These are phyloP conservation scores for Rattus norvegicus DNA, from an alignment of 2,113 vertebrate genomes.

Conservation along the genomic window DNA sequence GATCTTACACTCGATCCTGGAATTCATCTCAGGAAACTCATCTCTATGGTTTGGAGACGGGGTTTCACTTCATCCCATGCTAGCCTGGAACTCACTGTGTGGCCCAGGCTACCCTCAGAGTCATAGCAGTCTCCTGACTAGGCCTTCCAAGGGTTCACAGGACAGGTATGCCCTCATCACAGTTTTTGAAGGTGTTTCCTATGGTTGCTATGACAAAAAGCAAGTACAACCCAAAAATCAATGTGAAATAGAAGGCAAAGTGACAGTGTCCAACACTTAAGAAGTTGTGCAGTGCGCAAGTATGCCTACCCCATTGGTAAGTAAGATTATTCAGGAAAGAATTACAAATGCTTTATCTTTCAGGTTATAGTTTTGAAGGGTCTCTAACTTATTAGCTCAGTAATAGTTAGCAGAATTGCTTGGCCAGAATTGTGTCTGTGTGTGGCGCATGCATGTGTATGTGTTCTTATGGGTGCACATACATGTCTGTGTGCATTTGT, in stretches of 20 bases:
- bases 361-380: background rate
- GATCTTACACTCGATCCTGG: background rate
- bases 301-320: background rate
- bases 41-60: background rate
- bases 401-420: background rate
- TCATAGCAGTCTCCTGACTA: background rate
- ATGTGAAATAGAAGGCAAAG: background rate
- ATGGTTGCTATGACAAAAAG: background rate
- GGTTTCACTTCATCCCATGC: background rate
- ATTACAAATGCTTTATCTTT: background rate
- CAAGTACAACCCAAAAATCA: background rate
- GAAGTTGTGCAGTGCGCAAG: background rate
- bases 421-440: background rate
- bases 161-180: background rate
- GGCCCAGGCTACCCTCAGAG: background rate
- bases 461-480: background rate
- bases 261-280: background rate
- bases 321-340: background rate
- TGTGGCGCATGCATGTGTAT: too few relatives aligned
- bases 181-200: conserved; percentile 3
- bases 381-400: background rate
- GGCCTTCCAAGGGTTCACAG: background rate
- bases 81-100: background rate
- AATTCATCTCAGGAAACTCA: background rate
- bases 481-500: background rate